Conservation (phyloP, 2,113 vertebrate species). For the Neolamprologus falcicula region DNA sequence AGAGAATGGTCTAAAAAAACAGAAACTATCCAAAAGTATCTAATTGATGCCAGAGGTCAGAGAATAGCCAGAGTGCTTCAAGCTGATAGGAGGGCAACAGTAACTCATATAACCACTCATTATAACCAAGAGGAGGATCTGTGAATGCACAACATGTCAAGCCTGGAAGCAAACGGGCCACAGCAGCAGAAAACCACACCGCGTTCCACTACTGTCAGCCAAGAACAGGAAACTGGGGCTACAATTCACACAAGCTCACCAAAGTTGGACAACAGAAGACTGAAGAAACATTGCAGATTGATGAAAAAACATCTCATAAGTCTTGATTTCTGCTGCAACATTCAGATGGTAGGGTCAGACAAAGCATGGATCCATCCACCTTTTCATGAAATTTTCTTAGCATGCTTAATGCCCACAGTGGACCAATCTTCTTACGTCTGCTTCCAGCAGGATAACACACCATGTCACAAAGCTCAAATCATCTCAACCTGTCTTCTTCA, state of each 20-base stretch:
- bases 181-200: neutral
- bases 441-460: neutral
- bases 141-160: neutral
- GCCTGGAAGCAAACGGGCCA: neutral
- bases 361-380: neutral
- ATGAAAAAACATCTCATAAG: rapidly evolving
- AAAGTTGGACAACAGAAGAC: neutral
- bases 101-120: neutral
- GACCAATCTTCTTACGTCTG: neutral
- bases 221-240: neutral
- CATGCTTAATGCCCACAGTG: neutral
- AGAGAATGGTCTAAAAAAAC: neutral
- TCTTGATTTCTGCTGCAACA: neutral
- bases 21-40: neutral
- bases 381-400: neutral
- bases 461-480: neutral
- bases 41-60: neutral
- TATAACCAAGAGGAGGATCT: neutral
- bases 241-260: neutral
- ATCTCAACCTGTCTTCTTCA: neutral
- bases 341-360: neutral
- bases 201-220: neutral
- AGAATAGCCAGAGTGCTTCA: neutral
- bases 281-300: neutral
- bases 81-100: neutral